Evolutionary conservation across 2,113 vertebrate species (phyloP).

Genomic region (Echinops telfairi): DNA sequence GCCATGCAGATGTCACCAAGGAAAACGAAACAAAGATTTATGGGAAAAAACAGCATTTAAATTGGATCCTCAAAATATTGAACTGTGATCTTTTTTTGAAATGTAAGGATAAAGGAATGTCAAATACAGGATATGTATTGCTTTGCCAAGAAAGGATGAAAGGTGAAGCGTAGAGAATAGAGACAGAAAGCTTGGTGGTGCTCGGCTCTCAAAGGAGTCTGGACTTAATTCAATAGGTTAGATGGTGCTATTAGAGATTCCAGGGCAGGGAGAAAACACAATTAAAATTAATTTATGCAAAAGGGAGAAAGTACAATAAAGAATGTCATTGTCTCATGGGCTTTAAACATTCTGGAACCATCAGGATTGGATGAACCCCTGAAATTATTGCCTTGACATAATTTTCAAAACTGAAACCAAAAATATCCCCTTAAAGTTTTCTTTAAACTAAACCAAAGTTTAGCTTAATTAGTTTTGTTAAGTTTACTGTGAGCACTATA

Average conservation of each 20-base stretch:
- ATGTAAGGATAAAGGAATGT: slow-evolving; percentile 12
- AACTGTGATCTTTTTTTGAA: slow-evolving; percentile 13
- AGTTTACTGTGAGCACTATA: neutral
- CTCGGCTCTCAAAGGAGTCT: neutral
- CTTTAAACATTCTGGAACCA: neutral
- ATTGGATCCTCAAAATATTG: slow-evolving; percentile 34
- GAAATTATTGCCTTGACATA: too few relatives aligned
- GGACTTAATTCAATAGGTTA: slow-evolving; percentile 28
- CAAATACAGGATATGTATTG: slow-evolving; percentile 22
- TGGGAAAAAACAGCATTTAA: slow-evolving; percentile 22
- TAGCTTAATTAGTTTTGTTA: neutral
- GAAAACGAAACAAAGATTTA: slow-evolving; percentile 3
- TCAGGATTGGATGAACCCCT: neutral
- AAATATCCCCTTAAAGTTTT: neutral
- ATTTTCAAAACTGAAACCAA: too few relatives aligned
- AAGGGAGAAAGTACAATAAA: neutral
- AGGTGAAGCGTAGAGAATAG: neutral
- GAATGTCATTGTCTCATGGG: neutral
- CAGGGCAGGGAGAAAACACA: neutral
- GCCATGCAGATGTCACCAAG: slow-evolving; percentile 1
- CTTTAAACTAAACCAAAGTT: neutral
- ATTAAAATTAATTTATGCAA: neutral
- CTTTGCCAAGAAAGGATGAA: neutral
- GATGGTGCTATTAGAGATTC: neutral
- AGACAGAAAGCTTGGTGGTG: neutral